Conservation (phyloP, 2,888 invertebrate species). For the Ectobius pallidus region DNA sequence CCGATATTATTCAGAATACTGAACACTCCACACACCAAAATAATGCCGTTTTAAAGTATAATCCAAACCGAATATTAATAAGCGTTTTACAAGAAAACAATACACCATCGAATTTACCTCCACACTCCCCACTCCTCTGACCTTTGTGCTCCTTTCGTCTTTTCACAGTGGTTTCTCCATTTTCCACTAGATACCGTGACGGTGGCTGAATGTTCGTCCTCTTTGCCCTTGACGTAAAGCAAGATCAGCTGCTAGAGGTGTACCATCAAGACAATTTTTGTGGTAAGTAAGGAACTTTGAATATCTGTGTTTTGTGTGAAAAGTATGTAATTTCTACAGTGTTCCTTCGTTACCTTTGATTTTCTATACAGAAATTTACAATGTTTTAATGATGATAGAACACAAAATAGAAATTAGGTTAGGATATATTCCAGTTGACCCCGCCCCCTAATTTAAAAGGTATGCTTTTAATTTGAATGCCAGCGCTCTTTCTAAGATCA, state of each 20-base stretch:
- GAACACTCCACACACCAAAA: too few relatives aligned
- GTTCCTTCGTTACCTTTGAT: background rate
- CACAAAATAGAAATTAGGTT: background rate
- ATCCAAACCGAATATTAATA: too few relatives aligned
- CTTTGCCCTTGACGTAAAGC: conserved; percentile 40
- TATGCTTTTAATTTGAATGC: too few relatives aligned
- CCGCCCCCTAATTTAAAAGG: background rate
- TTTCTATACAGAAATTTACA: background rate
- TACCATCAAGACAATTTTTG: conserved; percentile 5
- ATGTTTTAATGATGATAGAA: background rate
- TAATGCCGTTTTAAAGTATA: too few relatives aligned
- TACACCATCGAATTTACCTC: background rate
- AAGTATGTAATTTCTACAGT: background rate
- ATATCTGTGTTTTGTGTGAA: background rate
- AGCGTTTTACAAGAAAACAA: too few relatives aligned
- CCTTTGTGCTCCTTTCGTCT: too few relatives aligned
- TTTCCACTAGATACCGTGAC: background rate
- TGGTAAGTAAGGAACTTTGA: conserved; percentile 33
- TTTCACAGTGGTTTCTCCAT: too few relatives aligned
- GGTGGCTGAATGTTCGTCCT: conserved; percentile 32
- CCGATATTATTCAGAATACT: too few relatives aligned
- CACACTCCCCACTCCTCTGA: background rate
- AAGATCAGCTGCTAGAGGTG: conserved; percentile 28
- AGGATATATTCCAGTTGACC: background rate
- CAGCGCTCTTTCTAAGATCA: too few relatives aligned